Conservation (phyloP, 2,888 invertebrate species). For the Empis livida region DNA sequence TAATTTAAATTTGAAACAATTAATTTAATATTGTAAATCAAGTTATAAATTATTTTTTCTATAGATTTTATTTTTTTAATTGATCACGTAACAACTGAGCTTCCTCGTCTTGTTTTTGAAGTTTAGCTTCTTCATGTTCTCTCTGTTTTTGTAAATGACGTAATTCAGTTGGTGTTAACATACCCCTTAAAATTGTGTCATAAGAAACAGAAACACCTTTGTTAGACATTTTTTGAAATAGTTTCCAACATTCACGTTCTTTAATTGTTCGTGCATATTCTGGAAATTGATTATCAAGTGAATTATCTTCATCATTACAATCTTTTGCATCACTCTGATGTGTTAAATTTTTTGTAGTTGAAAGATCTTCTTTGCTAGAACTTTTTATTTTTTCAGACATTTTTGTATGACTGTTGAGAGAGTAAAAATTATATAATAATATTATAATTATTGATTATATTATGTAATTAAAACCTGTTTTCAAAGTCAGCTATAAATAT, state of each 20-base stretch:
- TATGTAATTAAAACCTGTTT: conserved; percentile 10
- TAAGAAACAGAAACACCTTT: conserved; percentile 54
- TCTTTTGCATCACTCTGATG: neutral
- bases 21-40: no score
- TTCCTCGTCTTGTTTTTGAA: neutral
- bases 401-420: conserved; percentile 3
- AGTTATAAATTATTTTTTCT: no score
- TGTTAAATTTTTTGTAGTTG: neutral
- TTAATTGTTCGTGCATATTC: conserved; percentile 41
- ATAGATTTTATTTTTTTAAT: no score
- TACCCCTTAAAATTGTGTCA: conserved; percentile 55
- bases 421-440: neutral
- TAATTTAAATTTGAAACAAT: no score
- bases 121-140: conserved; percentile 19
- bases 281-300: conserved; percentile 28
- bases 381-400: conserved; percentile 5
- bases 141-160: conserved; percentile 41
- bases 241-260: conserved; percentile 54
- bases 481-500: conserved; percentile 22
- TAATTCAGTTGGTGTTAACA: conserved; percentile 60
- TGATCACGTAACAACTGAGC: no score
- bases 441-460: neutral
- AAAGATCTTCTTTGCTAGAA: conserved; percentile 11
- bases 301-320: neutral
- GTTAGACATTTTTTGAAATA: conserved; percentile 52